These are phyloP conservation scores for Digitonthophagus gazella DNA, from an alignment of 2,888 invertebrate species.

Conservation along the genomic window DNA sequence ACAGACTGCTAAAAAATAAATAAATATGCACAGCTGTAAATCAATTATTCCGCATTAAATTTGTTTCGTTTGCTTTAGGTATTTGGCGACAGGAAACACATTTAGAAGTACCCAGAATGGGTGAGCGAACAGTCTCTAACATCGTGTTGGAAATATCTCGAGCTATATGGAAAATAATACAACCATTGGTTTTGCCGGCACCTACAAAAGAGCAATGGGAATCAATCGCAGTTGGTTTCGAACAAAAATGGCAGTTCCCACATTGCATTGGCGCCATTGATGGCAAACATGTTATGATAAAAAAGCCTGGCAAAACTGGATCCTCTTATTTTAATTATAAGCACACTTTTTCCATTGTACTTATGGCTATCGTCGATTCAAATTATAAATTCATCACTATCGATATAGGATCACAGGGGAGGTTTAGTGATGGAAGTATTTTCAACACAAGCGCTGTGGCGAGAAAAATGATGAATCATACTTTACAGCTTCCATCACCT, in stretches of 20 bases:
- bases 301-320: constrained; percentile 35
- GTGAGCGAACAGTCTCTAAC: constrained; percentile 32
- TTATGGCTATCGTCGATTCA: constrained; percentile 38
- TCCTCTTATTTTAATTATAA: constrained; percentile 41
- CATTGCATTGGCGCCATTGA: constrained; percentile 37
- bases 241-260: constrained; percentile 35
- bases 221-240: constrained; percentile 32
- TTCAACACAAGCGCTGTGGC: constrained; percentile 33
- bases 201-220: constrained; percentile 33
- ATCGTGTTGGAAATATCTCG: constrained; percentile 30
- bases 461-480: constrained; percentile 22
- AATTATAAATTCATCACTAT: constrained; percentile 37
- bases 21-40: too few species aligned
- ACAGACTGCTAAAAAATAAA: too few species aligned
- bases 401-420: constrained; percentile 37
- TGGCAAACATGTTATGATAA: constrained; percentile 38
- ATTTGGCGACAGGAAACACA: constrained; percentile 29
- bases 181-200: constrained; percentile 31
- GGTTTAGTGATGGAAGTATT: constrained; percentile 38
- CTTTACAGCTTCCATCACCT: constrained; percentile 30
- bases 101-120: constrained; percentile 30
- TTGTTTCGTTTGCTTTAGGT: constrained; percentile 24
- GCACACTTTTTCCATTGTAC: constrained; percentile 37
- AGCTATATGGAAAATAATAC: constrained; percentile 32
- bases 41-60: too few species aligned